phyloP scores from a whole-genome alignment of 2,888 invertebrate species.

The Escarpia spicata region DNA sequence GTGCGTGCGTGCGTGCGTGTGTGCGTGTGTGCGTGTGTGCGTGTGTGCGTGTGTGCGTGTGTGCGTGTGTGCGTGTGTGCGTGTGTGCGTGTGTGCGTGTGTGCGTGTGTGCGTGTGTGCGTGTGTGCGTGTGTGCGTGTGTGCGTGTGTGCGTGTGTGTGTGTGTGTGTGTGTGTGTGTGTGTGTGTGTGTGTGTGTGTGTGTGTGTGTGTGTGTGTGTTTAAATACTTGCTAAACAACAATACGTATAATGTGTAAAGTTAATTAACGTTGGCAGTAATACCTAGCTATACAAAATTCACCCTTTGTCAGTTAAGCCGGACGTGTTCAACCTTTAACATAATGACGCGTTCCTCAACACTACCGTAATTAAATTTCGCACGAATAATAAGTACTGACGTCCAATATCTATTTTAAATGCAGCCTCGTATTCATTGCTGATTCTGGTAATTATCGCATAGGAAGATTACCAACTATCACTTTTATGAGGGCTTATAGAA shows the following conservation, averaged over 20 bases:
- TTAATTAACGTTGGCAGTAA: not conserved
- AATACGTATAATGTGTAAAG: not conserved
- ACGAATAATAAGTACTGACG: not conserved
- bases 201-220: too few relatives aligned
- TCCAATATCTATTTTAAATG: not conserved
- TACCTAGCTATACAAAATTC: not conserved
- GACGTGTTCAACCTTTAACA: not conserved
- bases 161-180: too few relatives aligned
- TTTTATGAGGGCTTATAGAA: not conserved
- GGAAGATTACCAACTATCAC: not conserved
- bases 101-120: too few relatives aligned
- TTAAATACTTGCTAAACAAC: not conserved
- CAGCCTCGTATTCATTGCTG: not conserved
- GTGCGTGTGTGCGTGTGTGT: too few relatives aligned
- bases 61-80: too few relatives aligned
- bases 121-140: too few relatives aligned
- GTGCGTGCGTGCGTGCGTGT: too few relatives aligned
- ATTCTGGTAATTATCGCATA: not conserved
- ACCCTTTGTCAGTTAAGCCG: not conserved
- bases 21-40: too few relatives aligned
- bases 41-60: too few relatives aligned
- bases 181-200: too few relatives aligned
- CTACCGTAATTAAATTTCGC: not conserved
- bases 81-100: too few relatives aligned
- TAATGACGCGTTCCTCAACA: not conserved